Evolutionary conservation across 2,113 vertebrate genomes (phyloP), one percentile per base, ranked within the genome.

Genomic region (Salminus brasiliensis): DNA sequence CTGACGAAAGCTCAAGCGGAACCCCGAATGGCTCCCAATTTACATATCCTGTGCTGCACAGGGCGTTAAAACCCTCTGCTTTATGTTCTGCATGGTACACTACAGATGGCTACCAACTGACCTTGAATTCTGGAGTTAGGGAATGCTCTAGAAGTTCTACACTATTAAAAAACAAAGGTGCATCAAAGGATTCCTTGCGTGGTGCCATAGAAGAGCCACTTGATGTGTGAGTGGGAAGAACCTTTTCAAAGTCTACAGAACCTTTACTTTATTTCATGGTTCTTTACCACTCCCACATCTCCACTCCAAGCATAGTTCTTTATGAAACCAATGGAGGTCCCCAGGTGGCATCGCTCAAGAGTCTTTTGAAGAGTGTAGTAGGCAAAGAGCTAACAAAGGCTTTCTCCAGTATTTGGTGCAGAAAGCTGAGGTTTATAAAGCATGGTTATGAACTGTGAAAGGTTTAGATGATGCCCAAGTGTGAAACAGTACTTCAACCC

Each of bases 371-470:
- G n/a, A n/a, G 25, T 62, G 1, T 30, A 32, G 29, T 62, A 30
- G 30, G 18, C 18, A 1, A n/a, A 65, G 16, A 36, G 59, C 27
- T 62, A 32, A 62, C 4, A 36, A 36, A 65, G 18, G 16, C 16
- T 65, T 34, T 7, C 8, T 36, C 29, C 60, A 65, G 30, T 2
- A 27, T 60, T 27, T 25, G 23, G 30, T 27, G 23, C 16, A 27
- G n/a, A 70, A 36, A 29, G 23, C 36, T 27, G 39, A 18, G 55
- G 23, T 73, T 41, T 53, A 73, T 73, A 13, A 60, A 45, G n/a
- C 27, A 66, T 36, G 15, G 21, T 7, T 66, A 52, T 53, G 45
- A 39, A 52, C 39, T 52, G 30, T 66, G 30, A 49, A 65, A 47
- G 52, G 30, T 66, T 36, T 65, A 34, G 30, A 52, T 21, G 29